These are phyloP conservation scores for Anodontia alba DNA, from an alignment of 2,888 invertebrate genomes.

Conservation along the genomic window DNA sequence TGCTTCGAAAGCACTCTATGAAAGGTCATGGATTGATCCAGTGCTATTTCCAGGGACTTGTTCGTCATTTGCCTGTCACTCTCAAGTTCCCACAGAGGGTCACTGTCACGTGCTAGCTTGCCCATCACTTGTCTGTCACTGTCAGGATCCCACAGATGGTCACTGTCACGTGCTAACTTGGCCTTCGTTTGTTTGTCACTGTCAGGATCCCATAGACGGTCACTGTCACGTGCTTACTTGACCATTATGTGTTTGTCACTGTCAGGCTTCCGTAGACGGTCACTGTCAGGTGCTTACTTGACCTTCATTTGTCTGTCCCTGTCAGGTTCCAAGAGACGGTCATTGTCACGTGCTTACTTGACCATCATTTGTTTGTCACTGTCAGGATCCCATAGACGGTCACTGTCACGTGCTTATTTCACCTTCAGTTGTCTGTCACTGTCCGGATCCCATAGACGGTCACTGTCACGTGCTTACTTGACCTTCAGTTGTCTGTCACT, in stretches of 20 bases:
- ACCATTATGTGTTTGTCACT: constrained; percentile 20
- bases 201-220: constrained; percentile 19
- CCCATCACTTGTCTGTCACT: background rate
- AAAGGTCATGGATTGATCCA: no score
- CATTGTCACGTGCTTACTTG: background rate
- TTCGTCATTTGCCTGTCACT: background rate
- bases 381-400: background rate
- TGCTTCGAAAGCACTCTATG: no score
- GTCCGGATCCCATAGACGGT: background rate
- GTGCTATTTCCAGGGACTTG: background rate
- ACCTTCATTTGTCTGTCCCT: background rate
- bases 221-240: constrained; percentile 6
- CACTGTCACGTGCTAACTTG: constrained; percentile 18
- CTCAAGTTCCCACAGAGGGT: background rate
- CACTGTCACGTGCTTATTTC: background rate
- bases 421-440: background rate
- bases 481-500: constrained; percentile 10
- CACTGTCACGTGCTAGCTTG: background rate
- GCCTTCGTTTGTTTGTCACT: background rate
- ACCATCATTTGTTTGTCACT: background rate
- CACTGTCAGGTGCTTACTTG: background rate
- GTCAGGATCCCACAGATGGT: background rate
- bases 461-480: background rate
- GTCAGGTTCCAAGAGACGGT: background rate
- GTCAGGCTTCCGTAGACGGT: constrained; percentile 8